Conservation (phyloP, 2,797 vertebrate genomes). For the Meriones psammophilus region DNA sequence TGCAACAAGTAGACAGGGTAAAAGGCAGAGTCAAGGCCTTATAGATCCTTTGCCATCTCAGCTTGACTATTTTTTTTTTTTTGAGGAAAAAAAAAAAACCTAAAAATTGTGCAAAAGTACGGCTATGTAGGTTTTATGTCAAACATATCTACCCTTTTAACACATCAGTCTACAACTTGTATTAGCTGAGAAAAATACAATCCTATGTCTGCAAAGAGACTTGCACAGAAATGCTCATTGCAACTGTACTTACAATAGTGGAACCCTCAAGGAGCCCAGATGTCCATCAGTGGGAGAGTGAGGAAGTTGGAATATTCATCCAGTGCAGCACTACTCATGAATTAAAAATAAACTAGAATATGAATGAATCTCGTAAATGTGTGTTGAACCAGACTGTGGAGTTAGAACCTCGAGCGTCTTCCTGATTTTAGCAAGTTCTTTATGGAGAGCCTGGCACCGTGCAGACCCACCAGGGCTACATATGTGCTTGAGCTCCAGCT, state of each 20-base stretch:
- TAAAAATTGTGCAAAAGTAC: background rate
- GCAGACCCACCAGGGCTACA: background rate
- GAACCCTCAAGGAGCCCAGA: background rate
- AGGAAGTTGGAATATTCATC: background rate
- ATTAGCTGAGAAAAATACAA: conserved; percentile 20
- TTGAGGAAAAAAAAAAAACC: background rate
- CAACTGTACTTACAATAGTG: conserved; percentile 24
- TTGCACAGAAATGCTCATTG: background rate
- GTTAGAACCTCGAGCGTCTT: background rate
- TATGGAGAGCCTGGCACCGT: background rate
- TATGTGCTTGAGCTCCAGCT: background rate
- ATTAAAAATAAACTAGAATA: conserved; percentile 22
- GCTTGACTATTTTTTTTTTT: background rate
- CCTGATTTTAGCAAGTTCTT: background rate
- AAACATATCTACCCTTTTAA: background rate
- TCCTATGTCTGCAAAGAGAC: background rate
- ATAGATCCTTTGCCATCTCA: conserved; percentile 6
- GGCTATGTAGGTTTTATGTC: background rate
- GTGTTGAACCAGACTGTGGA: background rate
- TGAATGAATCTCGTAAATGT: conserved; percentile 28
- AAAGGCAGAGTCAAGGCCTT: background rate
- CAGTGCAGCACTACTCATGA: background rate
- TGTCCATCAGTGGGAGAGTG: background rate
- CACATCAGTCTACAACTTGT: background rate
- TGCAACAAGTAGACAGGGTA: background rate